These are phyloP conservation scores for Norana najaformis DNA, from an alignment of 2,888 invertebrate genomes.

Conservation along the genomic window DNA sequence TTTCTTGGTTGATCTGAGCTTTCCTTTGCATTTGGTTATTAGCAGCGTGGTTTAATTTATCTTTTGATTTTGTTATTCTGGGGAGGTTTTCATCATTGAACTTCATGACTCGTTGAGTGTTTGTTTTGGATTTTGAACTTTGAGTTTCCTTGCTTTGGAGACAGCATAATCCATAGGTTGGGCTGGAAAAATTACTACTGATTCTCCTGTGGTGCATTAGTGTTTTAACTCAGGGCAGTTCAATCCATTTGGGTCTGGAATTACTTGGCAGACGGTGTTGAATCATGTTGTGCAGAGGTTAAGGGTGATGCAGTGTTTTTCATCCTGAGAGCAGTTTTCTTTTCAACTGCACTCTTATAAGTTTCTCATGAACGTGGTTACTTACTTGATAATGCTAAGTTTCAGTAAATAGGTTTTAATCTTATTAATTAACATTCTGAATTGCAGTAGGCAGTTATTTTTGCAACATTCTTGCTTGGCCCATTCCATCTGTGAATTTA, in stretches of 20 bases:
- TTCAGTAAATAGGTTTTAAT: constrained; percentile 6
- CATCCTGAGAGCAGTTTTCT: not conserved
- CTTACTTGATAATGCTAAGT: constrained; percentile 2
- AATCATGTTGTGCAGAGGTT: no score
- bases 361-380: not conserved
- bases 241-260: not conserved
- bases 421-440: not conserved
- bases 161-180: not conserved
- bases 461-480: not conserved
- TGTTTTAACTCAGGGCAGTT: not conserved
- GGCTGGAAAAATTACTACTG: no score
- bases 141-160: not conserved
- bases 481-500: not conserved
- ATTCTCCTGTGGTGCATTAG: not conserved
- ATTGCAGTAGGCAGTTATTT: not conserved
- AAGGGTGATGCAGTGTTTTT: not conserved
- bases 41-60: not conserved
- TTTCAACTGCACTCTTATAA: not conserved
- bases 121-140: not conserved
- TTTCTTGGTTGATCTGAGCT: not conserved
- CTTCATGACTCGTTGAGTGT: not conserved
- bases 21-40: not conserved
- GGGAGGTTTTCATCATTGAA: not conserved
- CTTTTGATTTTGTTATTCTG: not conserved
- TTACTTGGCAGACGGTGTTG: not conserved